Evolutionary conservation across 2,888 invertebrate species (phyloP).

Genomic region (Fissipunctia ypsillon): DNA sequence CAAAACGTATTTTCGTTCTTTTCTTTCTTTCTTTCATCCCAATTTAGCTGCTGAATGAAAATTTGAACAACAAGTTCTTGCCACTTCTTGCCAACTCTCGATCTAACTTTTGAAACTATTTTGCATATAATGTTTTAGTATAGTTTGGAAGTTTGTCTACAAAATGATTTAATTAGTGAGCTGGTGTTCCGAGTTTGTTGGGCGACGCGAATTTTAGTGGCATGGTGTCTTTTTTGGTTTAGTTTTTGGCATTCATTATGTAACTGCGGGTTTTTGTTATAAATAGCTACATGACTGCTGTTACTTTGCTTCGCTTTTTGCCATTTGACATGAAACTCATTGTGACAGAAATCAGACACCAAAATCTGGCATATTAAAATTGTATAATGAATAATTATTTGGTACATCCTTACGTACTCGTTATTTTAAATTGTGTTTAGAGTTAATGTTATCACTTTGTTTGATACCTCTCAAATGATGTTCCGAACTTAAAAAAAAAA

Average conservation of each 20-base stretch:
- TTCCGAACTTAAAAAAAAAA: fast-evolving
- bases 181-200: background rate
- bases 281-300: background rate
- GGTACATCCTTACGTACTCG: too few relatives aligned
- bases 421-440: too few relatives aligned
- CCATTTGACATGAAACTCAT: background rate
- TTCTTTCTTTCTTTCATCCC: too few relatives aligned
- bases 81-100: conserved; percentile 27
- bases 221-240: background rate
- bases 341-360: background rate
- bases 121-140: conserved; percentile 32
- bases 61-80: conserved; percentile 32
- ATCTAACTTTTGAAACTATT: conserved; percentile 33
- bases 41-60: conserved; percentile 40
- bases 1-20: too few relatives aligned
- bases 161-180: conserved; percentile 31
- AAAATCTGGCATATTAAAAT: background rate
- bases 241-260: background rate
- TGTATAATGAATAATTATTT: background rate
- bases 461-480: background rate
- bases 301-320: background rate
- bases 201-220: background rate
- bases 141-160: conserved; percentile 18
- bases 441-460: too few relatives aligned
- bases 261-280: background rate